A percentile compares a stretch with the other conserved stretches of the same genome.
Evolutionary conservation across 2,888 invertebrate species (phyloP).

Genomic region (Habrosyne pyritoides): DNA sequence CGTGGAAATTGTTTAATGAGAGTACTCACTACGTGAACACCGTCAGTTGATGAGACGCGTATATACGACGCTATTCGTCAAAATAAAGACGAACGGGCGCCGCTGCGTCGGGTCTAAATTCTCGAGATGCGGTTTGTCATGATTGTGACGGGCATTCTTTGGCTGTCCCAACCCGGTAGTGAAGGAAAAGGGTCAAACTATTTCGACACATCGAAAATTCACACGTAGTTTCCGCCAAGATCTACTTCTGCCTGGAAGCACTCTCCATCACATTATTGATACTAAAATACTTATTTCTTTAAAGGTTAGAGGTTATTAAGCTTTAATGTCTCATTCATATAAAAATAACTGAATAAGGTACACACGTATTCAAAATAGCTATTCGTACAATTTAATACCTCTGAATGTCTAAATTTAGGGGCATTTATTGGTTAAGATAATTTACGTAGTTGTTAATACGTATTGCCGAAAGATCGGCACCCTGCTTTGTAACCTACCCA

Average conservation of each 20-base stretch:
- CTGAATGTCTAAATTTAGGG: neutral
- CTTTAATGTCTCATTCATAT: too few relatives aligned
- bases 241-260: slow-evolving; percentile 4
- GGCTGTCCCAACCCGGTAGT: slow-evolving; percentile 58
- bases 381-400: neutral
- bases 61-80: neutral
- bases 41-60: neutral
- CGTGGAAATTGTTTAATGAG: neutral
- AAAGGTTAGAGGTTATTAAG: too few relatives aligned
- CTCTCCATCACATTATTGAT: neutral
- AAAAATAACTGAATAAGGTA: too few relatives aligned
- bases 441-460: neutral
- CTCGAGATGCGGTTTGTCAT: slow-evolving; percentile 3
- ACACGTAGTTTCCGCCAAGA: slow-evolving; percentile 15
- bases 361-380: too few relatives aligned
- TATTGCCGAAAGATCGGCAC: neutral
- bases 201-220: slow-evolving; percentile 42
- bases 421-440: neutral
- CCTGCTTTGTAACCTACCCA: neutral
- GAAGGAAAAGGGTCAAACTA: slow-evolving; percentile 51
- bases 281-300: too few relatives aligned
- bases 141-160: slow-evolving; percentile 30
- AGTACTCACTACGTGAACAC: neutral
- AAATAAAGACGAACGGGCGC: neutral
- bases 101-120: neutral